phyloP scores from a whole-genome alignment of 2,113 vertebrate genomes.

The Salvator merianae region DNA sequence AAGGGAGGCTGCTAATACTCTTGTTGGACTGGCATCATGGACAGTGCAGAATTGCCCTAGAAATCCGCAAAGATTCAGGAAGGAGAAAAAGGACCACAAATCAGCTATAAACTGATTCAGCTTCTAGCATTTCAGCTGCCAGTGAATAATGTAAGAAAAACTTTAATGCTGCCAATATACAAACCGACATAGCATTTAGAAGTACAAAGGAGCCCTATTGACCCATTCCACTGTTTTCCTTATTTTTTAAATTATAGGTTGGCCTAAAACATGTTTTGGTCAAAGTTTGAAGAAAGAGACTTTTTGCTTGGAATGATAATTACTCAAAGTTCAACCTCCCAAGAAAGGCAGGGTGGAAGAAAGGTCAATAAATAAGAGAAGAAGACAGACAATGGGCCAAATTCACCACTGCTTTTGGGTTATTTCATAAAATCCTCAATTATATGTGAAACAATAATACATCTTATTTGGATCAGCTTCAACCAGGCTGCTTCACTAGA shows the following conservation, averaged over 20 bases:
- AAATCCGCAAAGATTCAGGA: conserved; percentile 31
- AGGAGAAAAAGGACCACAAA: conserved; percentile 31
- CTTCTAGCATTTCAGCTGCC: conserved; percentile 48
- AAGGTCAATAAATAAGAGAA: neutral
- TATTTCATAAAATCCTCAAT: neutral
- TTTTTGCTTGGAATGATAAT: conserved; percentile 49
- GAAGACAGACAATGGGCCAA: neutral
- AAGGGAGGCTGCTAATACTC: too few relatives aligned
- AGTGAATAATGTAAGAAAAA: conserved; percentile 40
- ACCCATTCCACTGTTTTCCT: conserved; percentile 47
- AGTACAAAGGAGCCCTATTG: conserved; percentile 50
- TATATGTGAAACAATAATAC: neutral
- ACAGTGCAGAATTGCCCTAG: neutral
- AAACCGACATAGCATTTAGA: conserved; percentile 54
- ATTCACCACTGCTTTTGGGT: conserved; percentile 1
- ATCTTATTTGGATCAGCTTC: conserved; percentile 11
- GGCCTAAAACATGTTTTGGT: conserved; percentile 47
- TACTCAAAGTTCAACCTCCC: conserved; percentile 27
- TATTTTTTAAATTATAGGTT: conserved; percentile 65
- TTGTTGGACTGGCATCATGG: too few relatives aligned
- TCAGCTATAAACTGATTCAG: conserved; percentile 28
- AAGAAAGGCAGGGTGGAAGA: neutral
- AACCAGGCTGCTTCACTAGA: neutral
- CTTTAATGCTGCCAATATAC: conserved; percentile 48
- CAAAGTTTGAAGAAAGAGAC: conserved; percentile 32